Base-by-base conservation (phyloP, 2,113 vertebrate genomes). In the Enhydra lutris region DNA sequence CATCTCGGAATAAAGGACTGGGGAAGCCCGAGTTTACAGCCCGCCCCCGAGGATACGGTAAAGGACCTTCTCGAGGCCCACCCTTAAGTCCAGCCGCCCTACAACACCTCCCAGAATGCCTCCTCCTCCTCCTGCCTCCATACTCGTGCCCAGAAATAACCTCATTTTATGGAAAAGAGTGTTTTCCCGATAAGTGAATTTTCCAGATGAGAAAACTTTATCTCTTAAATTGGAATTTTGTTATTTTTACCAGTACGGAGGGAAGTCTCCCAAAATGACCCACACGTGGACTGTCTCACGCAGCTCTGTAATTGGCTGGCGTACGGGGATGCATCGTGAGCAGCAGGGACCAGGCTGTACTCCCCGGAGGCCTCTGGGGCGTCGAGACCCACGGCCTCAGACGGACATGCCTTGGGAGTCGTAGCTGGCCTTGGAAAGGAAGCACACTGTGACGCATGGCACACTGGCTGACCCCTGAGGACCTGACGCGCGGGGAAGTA, bases 271-370 rank as follows among this genome's bases (percentile, higher is more conserved):
- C 81, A 36, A 67, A 78, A 26, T 47, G 45, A 39, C 9, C 55
- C 23, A 20, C 50, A 29, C 18, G 5, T 7, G 74, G 31, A 11
- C 89, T 39, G 59, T 31, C 11, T 23, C 18, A 52, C 50, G 3
- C 3, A 36, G 47, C 23, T 91, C 80, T 29, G 4, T 34, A 55
- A 76, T 15, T 26, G 20, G 18, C 55, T 29, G 31, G 3, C 1
- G 0, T 57, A 17, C 21, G 4, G 36, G 23, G 47, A 47, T 45
- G 24, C 69, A 23, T 36, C 0, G 0, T 0, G 39, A 45, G 31
- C 74, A 36, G n/a, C 20, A 4, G 84, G 39, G 63, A 3, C 23
- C 17, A 42, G 59, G 73, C 73, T 79, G 47, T 6, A 9, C 45
- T 7, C n/a, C 21, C 39, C 29, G 69, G 26, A 34, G 23, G 50